Conservation (phyloP, 2,888 invertebrate species). For the Sympetrum striolatum region DNA sequence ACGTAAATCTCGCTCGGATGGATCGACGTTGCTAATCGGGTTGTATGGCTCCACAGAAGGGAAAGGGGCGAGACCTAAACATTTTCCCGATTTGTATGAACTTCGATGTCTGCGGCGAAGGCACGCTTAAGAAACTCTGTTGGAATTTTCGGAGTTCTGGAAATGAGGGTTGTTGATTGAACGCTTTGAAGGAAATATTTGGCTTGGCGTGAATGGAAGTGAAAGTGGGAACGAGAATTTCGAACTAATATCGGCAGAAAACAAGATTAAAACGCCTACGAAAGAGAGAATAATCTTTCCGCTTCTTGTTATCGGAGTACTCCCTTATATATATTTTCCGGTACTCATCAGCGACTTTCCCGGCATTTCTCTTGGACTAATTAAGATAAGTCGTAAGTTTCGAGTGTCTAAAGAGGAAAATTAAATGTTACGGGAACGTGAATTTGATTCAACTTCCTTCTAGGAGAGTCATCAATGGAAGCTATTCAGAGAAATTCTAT, state of each 20-base stretch:
- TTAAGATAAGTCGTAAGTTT: not conserved
- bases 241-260: not conserved
- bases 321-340: not conserved
- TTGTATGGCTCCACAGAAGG: too few relatives aligned
- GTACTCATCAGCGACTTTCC: not conserved
- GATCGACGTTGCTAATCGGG: not conserved
- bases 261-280: not conserved
- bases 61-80: not conserved
- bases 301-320: not conserved
- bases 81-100: not conserved
- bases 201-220: constrained; percentile 14
- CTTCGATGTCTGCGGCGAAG: not conserved
- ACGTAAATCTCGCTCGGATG: not conserved
- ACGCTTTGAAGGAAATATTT: constrained; percentile 22
- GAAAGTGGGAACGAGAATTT: not conserved
- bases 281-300: not conserved
- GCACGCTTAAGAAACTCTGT: not conserved
- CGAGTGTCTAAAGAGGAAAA: not conserved
- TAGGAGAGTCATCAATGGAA: too few relatives aligned
- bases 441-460: too few relatives aligned
- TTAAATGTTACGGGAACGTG: not conserved
- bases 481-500: too few relatives aligned
- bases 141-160: not conserved
- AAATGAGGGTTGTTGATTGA: constrained; percentile 18
- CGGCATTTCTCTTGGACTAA: too few relatives aligned